Evolutionary conservation across 2,113 vertebrate species (phyloP).

Genomic region (Ia io): DNA sequence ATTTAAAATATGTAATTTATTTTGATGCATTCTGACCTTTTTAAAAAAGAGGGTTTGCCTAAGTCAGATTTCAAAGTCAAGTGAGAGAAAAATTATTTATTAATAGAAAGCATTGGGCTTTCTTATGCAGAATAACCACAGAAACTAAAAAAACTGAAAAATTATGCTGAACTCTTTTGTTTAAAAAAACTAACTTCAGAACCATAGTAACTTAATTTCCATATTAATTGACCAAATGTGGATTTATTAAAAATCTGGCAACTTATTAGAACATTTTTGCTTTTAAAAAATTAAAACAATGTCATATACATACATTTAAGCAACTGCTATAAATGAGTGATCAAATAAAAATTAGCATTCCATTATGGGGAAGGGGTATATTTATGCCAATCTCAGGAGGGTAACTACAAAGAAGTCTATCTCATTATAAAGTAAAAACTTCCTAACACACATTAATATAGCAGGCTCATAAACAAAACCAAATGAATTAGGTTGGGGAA

Average conservation of each 20-base stretch:
- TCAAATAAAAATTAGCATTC: slow-evolving; percentile 86
- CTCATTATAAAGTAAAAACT: slow-evolving; percentile 43
- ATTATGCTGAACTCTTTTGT: slow-evolving; percentile 14
- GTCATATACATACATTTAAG: slow-evolving; percentile 81
- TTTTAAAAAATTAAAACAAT: slow-evolving; percentile 78
- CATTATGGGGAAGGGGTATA: slow-evolving; percentile 66
- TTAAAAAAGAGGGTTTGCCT: slow-evolving; percentile 60
- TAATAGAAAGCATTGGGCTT: slow-evolving; percentile 73
- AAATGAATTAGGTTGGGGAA: slow-evolving; percentile 27
- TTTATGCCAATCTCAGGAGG: slow-evolving; percentile 37
- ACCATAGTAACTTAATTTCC: slow-evolving; percentile 64
- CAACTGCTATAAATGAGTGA: slow-evolving; percentile 92
- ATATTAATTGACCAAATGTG: slow-evolving; percentile 71
- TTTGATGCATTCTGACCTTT: slow-evolving; percentile 58
- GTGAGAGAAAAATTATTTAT: slow-evolving; percentile 72
- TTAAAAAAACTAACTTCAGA: slow-evolving; percentile 63
- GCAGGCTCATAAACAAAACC: slow-evolving; percentile 46
- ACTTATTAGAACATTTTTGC: slow-evolving; percentile 73
- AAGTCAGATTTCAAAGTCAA: slow-evolving; percentile 56
- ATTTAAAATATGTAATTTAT: slow-evolving; percentile 68
- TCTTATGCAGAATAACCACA: slow-evolving; percentile 72
- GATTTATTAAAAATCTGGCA: slow-evolving; percentile 80
- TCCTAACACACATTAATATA: slow-evolving; percentile 32
- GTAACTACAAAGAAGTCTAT: slow-evolving; percentile 41
- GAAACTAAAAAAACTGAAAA: slow-evolving; percentile 70